These are phyloP conservation scores for Tromatobia lineatoria DNA, from an alignment of 2,888 invertebrate genomes.

Conservation along the genomic window DNA sequence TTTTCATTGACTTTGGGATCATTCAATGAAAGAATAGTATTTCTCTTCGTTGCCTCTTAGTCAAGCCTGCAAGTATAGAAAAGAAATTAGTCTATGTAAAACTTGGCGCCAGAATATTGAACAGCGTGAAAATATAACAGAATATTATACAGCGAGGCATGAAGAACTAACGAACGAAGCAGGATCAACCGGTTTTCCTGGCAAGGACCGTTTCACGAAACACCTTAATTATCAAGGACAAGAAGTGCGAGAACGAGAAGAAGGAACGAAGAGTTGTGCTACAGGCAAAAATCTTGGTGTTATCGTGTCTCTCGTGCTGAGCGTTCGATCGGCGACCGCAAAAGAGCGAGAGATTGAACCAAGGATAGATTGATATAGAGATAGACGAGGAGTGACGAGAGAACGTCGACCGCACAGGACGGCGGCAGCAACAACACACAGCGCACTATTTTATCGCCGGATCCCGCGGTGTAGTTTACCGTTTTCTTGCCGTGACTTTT, in stretches of 20 bases:
- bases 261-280: conserved; percentile 3
- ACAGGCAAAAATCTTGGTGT: conserved; percentile 16
- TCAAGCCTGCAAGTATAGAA: background rate
- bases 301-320: conserved; percentile 38
- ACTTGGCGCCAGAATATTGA: conserved; percentile 42
- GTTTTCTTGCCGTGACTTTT: conserved; percentile 72
- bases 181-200: conserved; percentile 77
- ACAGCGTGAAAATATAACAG: conserved; percentile 11
- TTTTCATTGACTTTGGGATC: too few relatives aligned
- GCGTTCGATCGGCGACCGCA: conserved; percentile 50
- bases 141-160: conserved; percentile 24
- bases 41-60: background rate
- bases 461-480: conserved; percentile 73
- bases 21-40: background rate
- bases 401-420: conserved; percentile 36
- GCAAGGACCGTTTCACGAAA: conserved; percentile 70
- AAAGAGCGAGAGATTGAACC: conserved; percentile 12
- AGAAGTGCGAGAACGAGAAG: conserved; percentile 11
- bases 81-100: background rate
- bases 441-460: conserved; percentile 65
- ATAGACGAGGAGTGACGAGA: conserved; percentile 39
- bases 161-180: conserved; percentile 69
- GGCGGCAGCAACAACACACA: conserved; percentile 31
- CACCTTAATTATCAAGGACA: conserved; percentile 80
- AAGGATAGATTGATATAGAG: background rate